A percentile compares a stretch with the other conserved stretches of the same genome.
Conservation (phyloP, 2,888 invertebrate species). For the Rotaria sp. region DNA sequence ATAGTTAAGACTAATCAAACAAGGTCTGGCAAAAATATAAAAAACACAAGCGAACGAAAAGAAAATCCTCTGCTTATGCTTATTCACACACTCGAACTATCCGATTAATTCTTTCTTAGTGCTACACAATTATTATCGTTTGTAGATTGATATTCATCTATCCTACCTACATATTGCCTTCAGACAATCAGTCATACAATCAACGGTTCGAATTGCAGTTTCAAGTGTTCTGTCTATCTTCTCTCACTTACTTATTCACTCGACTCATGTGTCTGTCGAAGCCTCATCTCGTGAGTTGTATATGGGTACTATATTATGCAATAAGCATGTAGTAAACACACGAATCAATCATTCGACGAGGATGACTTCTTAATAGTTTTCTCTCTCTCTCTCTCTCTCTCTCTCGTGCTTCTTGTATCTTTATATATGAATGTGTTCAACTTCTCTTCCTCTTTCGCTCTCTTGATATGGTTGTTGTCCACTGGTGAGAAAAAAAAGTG, state of each 20-base stretch:
- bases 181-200: not conserved
- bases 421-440: not conserved
- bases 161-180: not conserved
- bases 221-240: not conserved
- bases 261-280: not conserved
- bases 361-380: constrained; percentile 1
- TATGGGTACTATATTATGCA: not conserved
- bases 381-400: not conserved
- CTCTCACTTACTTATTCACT: not conserved
- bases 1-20: constrained; percentile 17
- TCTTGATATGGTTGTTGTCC: not conserved
- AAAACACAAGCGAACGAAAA: not conserved
- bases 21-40: not conserved
- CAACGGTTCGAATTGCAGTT: not conserved
- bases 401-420: too few relatives aligned
- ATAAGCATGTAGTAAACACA: constrained; percentile 1
- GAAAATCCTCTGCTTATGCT: not conserved
- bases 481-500: not conserved
- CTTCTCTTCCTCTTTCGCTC: not conserved
- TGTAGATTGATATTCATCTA: not conserved
- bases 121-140: not conserved
- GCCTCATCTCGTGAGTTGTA: not conserved
- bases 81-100: constrained; percentile 10
- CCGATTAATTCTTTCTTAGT: not conserved
- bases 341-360: not conserved